phyloP scores from a whole-genome alignment of 2,113 vertebrate genomes.

The Arizona elegans region DNA sequence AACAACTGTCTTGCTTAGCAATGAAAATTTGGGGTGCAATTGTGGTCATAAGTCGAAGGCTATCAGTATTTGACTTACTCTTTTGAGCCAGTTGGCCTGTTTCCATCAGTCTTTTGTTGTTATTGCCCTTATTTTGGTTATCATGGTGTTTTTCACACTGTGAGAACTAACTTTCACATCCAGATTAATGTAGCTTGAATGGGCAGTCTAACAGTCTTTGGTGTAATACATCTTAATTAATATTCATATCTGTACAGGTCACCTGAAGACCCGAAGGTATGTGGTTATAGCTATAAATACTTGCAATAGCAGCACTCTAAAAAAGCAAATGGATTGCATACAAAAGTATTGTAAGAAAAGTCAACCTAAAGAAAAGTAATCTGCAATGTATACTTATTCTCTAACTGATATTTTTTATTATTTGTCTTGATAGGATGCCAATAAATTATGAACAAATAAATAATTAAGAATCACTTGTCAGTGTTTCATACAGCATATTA shows the following conservation, averaged over 20 bases:
- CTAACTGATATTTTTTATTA: neutral
- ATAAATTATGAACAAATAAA: neutral
- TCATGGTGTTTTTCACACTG: neutral
- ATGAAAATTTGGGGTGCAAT: neutral
- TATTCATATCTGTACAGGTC: neutral
- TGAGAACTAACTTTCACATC: neutral
- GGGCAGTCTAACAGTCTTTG: neutral
- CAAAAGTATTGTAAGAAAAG: neutral
- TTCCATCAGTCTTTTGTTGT: neutral
- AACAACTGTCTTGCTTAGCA: neutral
- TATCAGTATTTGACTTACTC: neutral
- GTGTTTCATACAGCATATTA: neutral
- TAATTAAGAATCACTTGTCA: neutral
- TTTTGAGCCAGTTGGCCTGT: neutral
- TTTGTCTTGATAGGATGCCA: neutral
- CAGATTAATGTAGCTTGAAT: neutral
- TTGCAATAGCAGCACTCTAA: neutral
- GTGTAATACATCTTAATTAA: neutral
- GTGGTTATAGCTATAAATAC: neutral
- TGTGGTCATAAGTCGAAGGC: neutral
- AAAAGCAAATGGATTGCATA: neutral
- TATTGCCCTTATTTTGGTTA: neutral
- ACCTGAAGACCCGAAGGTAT: neutral
- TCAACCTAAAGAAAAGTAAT: neutral
- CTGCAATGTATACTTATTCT: neutral